Base-by-base conservation (phyloP, 2,888 invertebrate species). In the Microctonus brassicae region DNA sequence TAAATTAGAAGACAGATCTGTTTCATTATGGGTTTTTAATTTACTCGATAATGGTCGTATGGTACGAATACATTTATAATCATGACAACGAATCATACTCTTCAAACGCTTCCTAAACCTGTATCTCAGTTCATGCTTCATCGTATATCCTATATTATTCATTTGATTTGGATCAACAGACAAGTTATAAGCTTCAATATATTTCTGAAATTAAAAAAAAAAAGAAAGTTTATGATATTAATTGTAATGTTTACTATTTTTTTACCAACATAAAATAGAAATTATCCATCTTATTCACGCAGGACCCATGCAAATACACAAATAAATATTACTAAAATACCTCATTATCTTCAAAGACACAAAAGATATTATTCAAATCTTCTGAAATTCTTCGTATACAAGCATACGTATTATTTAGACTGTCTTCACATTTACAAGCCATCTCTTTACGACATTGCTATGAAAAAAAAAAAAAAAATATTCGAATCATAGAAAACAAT, bases 371-470 rank as follows among this genome's bases (percentile, higher is more conserved):
- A 80, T 92, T 89, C 39, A 89, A 82, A 0, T 85, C 77, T 0
- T 88, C 80, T 0, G 91, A 89, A 61, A 95, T 85, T 78, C 92
- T 90, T 34, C 95, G 88, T n/a, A 96, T 82, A 81, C 97, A 97
- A 0, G 89, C 89, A 81, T 92, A 97, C 0, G 96, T 95, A 84
- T 97, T 97, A 85, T 97, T 97, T 79, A 87, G 90, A 0, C 93
- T 88, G 86, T 97, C 97, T 83, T 96, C 94, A 82, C 97, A 97
- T 80, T 96, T 96, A 86, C 97, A 97, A 58, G 91, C 91, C 75
- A 91, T 91, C 10, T 91, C 89, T 3, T 88, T 85, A 24, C 89
- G 89, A 80, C 96, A 96, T 82, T 92, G 89, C 91, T 95, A 84
- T 11, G 6, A 24, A 52, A n/a, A 7, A 65, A 6, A 10, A 70